phyloP scores from a whole-genome alignment of 2,888 invertebrate genomes.

The Horisme vitalbata region DNA sequence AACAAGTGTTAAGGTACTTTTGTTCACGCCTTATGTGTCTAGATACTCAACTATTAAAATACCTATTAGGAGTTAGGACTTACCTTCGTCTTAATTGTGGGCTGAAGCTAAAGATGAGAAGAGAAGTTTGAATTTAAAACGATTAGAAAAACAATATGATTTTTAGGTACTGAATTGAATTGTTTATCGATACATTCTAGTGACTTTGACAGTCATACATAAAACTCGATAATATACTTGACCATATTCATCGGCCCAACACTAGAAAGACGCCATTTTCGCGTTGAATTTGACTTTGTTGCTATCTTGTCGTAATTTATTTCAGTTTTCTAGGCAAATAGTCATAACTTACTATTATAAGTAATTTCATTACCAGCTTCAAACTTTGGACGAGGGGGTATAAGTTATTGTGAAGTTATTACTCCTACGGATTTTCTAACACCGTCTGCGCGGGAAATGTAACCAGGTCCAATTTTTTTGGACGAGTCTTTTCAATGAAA shows the following conservation, averaged over 20 bases:
- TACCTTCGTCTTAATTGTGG: no score
- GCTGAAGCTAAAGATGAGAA: no score
- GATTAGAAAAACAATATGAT: no score
- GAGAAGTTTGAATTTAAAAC: no score
- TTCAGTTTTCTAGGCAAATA: conserved; percentile 42
- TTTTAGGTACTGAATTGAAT: no score
- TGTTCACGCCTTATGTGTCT: no score
- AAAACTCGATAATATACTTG: conserved; percentile 19
- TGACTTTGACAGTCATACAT: conserved; percentile 27
- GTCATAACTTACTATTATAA: conserved; percentile 8
- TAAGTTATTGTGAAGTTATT: conserved; percentile 32
- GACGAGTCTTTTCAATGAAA: conserved; percentile 33
- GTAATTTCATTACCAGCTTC: conserved; percentile 16
- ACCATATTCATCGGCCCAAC: conserved; percentile 35
- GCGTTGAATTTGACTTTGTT: conserved; percentile 49
- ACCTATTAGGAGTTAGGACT: no score
- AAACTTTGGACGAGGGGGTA: conserved; percentile 30
- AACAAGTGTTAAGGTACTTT: no score
- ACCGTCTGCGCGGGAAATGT: conserved; percentile 79
- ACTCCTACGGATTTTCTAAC: conserved; percentile 21
- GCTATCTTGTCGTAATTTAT: conserved; percentile 38
- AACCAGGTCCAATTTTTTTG: conserved; percentile 48
- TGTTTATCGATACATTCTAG: no score
- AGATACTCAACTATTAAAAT: no score
- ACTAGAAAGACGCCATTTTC: conserved; percentile 71